phyloP scores from a whole-genome alignment of 2,113 vertebrate genomes.

The Aegithalos caudatus region DNA sequence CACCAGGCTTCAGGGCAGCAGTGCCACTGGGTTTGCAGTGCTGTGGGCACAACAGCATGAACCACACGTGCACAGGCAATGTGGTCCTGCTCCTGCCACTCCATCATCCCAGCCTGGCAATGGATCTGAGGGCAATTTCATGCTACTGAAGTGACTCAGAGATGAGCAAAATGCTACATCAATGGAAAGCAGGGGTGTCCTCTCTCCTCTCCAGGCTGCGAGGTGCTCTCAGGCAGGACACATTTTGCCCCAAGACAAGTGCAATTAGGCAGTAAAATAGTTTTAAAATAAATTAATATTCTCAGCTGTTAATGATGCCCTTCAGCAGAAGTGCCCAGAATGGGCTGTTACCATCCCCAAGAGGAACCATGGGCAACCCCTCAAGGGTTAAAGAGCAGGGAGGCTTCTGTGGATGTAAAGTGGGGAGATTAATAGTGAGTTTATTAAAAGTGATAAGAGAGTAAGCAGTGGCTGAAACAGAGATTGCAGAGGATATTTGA shows the following conservation, averaged over 20 bases:
- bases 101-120: background rate
- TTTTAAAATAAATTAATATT: background rate
- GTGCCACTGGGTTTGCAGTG: background rate
- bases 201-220: rapidly evolving
- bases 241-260: background rate
- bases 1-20: background rate
- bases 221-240: background rate
- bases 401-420: background rate
- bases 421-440: background rate
- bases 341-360: rapidly evolving
- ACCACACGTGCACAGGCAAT: rapidly evolving
- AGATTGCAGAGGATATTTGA: background rate
- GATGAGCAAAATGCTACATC: background rate
- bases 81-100: rapidly evolving
- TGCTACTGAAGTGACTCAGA: background rate
- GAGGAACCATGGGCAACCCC: background rate
- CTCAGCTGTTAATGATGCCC: background rate
- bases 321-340: background rate
- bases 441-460: background rate
- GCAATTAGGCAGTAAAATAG: background rate
- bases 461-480: rapidly evolving
- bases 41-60: background rate
- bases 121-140: background rate
- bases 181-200: background rate
- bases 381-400: background rate